Evolutionary conservation across 1,140 invertebrate species (phyloP), one percentile per base, ranked within the genome.

Genomic region (Onthophagus taurus): DNA sequence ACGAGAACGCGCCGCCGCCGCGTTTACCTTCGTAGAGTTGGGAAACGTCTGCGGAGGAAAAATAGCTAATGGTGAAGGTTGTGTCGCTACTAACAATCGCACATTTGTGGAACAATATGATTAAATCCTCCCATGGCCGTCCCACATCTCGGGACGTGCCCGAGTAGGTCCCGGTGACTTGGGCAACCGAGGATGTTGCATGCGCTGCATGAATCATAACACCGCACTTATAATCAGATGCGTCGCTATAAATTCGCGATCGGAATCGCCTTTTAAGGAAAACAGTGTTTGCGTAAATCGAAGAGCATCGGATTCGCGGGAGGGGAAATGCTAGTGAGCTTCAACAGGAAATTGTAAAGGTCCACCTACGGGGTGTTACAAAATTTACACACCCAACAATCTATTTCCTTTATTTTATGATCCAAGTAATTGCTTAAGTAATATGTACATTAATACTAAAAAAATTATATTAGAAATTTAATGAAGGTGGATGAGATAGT

Each of bases 241-340:
- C 37, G 23, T 41, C 45, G 45, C 35, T 39, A 39, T 41, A 33
- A 39, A 45, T 38, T 12, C 44, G 34, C 34, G 36, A 41, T 46
- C 31, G 24, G 45, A 46, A 33, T 31, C 37, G 35, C 45, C 31
- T 39, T 46, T 17, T 46, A 46, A 12, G 37, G 36, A 29, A 24
- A 46, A 46, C 34, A n/a, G 45, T 41, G 45, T 36, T 46, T 46
- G 36, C 37, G 38, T 44, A n/a, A n/a, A n/a, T n/a, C n/a, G n/a
- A n/a, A n/a, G n/a, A n/a, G n/a, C n/a, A n/a, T n/a, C n/a, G n/a
- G n/a, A n/a, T n/a, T n/a, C n/a, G n/a, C n/a, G n/a, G n/a, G n/a
- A n/a, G n/a, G n/a, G n/a, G n/a, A n/a, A n/a, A n/a, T n/a, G n/a
- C n/a, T n/a, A n/a, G n/a, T n/a, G n/a, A n/a, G n/a, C n/a, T n/a